A percentile compares a stretch with the other conserved stretches of the same genome.
These are phyloP conservation scores for Rhizoglyphus robini DNA, from an alignment of 1,140 invertebrate genomes.

Conservation along the genomic window DNA sequence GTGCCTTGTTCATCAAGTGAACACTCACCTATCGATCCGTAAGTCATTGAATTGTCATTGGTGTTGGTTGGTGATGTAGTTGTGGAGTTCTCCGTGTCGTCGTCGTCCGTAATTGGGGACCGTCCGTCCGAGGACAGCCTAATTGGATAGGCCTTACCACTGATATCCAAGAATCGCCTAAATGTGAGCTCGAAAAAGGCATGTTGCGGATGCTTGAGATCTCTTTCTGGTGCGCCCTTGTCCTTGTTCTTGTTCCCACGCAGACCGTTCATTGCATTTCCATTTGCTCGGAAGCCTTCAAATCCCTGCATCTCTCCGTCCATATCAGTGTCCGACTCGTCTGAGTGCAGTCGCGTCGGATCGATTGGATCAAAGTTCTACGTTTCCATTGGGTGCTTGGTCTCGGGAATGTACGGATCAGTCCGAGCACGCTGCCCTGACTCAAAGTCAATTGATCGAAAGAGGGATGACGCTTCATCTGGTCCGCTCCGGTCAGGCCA, in stretches of 20 bases:
- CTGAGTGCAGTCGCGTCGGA: too few species aligned
- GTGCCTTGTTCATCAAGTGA: too few species aligned
- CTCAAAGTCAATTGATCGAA: constrained; percentile 78
- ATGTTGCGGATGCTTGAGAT: constrained; percentile 63
- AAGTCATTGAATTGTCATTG: too few species aligned
- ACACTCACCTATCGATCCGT: too few species aligned
- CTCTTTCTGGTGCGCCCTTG: constrained; percentile 29
- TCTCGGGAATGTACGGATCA: constrained; percentile 82
- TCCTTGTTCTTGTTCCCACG: neutral
- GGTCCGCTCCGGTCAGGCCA: constrained; percentile 71
- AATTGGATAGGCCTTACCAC: constrained; percentile 45
- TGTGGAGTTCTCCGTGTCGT: too few species aligned
- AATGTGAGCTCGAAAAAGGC: constrained; percentile 99
- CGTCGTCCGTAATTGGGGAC: too few species aligned
- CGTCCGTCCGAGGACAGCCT: too few species aligned
- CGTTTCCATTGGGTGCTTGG: constrained; percentile 86
- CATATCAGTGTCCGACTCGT: too few species aligned
- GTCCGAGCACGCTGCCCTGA: constrained; percentile 68
- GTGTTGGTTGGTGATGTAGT: too few species aligned
- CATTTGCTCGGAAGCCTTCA: too few species aligned
- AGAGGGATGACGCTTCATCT: constrained; percentile 88
- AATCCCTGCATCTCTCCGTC: too few species aligned
- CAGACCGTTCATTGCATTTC: neutral
- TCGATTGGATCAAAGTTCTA: constrained; percentile 77
- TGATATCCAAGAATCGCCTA: constrained; percentile 88